These are phyloP conservation scores for Chiloscyllium punctatum DNA, from an alignment of 2,797 vertebrate genomes.

Conservation along the genomic window DNA sequence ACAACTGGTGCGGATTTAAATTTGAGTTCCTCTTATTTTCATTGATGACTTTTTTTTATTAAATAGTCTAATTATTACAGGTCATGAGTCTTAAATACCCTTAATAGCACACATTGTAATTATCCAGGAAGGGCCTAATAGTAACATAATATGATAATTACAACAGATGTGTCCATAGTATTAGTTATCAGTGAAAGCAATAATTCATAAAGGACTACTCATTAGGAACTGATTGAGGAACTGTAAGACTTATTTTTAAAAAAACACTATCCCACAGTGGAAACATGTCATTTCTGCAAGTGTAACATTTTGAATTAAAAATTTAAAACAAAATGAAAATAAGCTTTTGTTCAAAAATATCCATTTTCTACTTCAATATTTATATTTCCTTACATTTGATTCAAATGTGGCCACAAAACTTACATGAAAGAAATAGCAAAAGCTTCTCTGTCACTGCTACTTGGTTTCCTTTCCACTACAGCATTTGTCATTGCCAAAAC, in stretches of 20 bases:
- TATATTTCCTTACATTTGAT: conserved; percentile 75
- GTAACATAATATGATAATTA: conserved; percentile 55
- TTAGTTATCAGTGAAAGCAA: conserved; percentile 31
- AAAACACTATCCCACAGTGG: not conserved
- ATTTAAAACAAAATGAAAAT: not conserved
- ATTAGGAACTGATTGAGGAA: not conserved
- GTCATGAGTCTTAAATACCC: conserved; percentile 60
- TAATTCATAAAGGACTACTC: conserved; percentile 23
- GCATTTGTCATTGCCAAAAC: conserved; percentile 99
- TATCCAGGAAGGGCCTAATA: conserved; percentile 53
- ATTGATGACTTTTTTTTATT: conserved; percentile 50
- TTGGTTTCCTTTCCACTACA: conserved; percentile 75
- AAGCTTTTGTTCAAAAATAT: not conserved
- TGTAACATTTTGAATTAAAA: not conserved
- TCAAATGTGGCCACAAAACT: conserved; percentile 75
- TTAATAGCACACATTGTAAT: conserved; percentile 57
- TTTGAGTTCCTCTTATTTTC: conserved; percentile 43
- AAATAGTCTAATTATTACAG: conserved; percentile 57
- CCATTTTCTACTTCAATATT: not conserved
- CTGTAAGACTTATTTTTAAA: not conserved
- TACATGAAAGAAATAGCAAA: conserved; percentile 89
- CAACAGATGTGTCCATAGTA: conserved; percentile 59
- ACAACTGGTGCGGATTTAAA: conserved; percentile 1
- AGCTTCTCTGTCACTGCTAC: conserved; percentile 80
- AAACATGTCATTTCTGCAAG: not conserved